Conservation (phyloP, 1,140 invertebrate species). For the Alviniconcha marisindica region DNA sequence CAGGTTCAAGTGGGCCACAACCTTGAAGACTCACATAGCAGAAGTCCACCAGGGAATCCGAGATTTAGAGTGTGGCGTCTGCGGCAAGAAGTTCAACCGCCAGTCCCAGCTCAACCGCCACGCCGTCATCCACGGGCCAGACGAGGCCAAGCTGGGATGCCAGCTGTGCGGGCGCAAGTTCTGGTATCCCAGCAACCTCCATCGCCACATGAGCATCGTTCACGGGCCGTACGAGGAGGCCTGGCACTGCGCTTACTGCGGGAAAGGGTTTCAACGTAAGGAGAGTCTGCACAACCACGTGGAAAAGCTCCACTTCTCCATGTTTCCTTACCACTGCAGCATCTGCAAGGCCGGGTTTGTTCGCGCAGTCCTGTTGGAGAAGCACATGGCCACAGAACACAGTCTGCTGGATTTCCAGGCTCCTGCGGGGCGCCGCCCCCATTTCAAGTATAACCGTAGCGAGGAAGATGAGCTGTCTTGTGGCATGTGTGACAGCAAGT, state of each 20-base stretch:
- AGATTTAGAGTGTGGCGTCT: conserved; percentile 52
- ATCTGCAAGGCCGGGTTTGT: conserved; percentile 56
- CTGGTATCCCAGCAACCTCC: conserved; percentile 57
- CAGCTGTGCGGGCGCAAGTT: conserved; percentile 56
- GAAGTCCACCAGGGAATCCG: conserved; percentile 60
- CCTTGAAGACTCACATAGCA: conserved; percentile 62
- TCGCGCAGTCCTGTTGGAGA: conserved; percentile 44
- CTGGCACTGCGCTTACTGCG: conserved; percentile 68
- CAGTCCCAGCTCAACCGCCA: conserved; percentile 60
- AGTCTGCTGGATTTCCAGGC: conserved; percentile 43
- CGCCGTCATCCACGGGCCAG: conserved; percentile 52
- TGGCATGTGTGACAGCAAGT: conserved; percentile 56
- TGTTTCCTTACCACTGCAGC: conserved; percentile 58
- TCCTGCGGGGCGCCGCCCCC: conserved; percentile 20
- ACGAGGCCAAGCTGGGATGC: conserved; percentile 56
- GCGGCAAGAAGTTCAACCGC: conserved; percentile 60
- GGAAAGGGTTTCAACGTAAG: conserved; percentile 62
- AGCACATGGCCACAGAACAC: conserved; percentile 60
- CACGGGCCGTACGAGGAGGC: conserved; percentile 52
- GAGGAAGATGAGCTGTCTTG: conserved; percentile 62
- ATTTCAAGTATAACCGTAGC: conserved; percentile 56
- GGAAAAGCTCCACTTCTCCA: conserved; percentile 59
- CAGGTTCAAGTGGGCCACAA: conserved; percentile 56
- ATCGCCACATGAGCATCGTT: conserved; percentile 55
- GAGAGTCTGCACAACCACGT: conserved; percentile 61